Base-by-base conservation (phyloP, 2,888 invertebrate genomes). In the Eugnorisma glareosa region DNA sequence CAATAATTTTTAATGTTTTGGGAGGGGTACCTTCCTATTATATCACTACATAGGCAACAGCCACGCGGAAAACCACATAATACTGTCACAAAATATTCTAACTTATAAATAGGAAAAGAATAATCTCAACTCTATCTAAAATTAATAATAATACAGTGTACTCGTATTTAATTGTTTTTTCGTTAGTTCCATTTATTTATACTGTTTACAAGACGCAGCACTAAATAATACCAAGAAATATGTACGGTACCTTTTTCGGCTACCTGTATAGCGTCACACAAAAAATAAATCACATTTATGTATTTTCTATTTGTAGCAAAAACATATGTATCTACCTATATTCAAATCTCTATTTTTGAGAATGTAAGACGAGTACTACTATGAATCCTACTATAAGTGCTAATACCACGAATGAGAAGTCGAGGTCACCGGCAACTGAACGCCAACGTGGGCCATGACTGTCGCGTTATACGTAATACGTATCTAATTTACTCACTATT, bases 391-490 rank as follows among this genome's bases (percentile, higher is more conserved):
- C 64, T 40, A 37, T 24, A 40, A n/a, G 54, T 67, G 73, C 59
- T 73, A 76, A 74, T 28, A 70, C 48, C 28, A 54, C 69, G 51
- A 83, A 84, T 73, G 81, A 85, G 80, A 69, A 67, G 81, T 76
- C 84, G 87, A 89, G 89, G 89, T 86, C 89, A 85, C 59, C 84
- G 61, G 67, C 80, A 78, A 79, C 73, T 67, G 40, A 18, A 8
- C 40, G 43, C 81, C 18, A 67, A 74, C 82, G 82, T 87, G 81
- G 74, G 87, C 76, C 76, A 66, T 67, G 64, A 40, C 40, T 64
- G 73, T 67, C 73, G 54, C 71, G 79, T 80, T 73, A 72, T 40
- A 67, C 64, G 81, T 81, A 74, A 73, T 67, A 67, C 61, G 21
- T 71, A 48, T 75, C 80, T 86, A 86, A 88, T 86, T 86, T 78